phyloP scores from a whole-genome alignment of 2,888 invertebrate species.

The Zele albiditarsus region DNA sequence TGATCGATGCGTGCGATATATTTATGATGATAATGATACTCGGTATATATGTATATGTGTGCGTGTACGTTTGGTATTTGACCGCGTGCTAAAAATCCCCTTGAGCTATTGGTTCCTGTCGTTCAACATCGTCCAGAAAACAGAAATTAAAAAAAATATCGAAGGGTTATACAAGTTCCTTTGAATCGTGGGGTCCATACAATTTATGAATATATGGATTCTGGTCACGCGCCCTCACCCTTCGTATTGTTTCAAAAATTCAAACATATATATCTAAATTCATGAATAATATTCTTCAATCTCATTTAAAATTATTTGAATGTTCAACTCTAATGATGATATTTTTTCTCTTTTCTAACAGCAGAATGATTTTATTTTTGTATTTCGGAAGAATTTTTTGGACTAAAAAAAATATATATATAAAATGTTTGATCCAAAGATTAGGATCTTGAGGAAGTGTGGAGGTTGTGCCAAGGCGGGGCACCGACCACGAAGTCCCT shows the following conservation, averaged over 20 bases:
- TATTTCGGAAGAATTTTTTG: not conserved
- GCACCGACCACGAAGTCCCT: slow-evolving; percentile 52
- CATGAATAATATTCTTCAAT: slow-evolving; percentile 43
- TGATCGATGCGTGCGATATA: slow-evolving; percentile 50
- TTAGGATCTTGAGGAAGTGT: slow-evolving; percentile 34
- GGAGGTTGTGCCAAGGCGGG: slow-evolving; percentile 52
- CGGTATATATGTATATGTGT: not conserved
- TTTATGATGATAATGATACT: not conserved
- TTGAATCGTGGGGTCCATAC: slow-evolving; percentile 39
- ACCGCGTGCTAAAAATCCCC: not conserved
- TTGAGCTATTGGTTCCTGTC: slow-evolving; percentile 26
- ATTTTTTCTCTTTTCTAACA: too few species aligned
- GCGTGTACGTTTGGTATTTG: not conserved
- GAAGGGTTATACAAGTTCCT: slow-evolving; percentile 41
- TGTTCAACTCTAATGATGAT: too few species aligned
- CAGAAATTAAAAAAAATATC: slow-evolving; percentile 1
- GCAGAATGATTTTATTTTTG: slow-evolving; percentile 7
- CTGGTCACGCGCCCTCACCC: slow-evolving; percentile 54
- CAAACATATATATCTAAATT: slow-evolving; percentile 37
- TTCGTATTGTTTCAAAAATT: slow-evolving; percentile 5
- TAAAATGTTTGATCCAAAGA: slow-evolving; percentile 24
- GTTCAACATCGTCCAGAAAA: slow-evolving; percentile 14
- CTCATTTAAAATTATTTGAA: too few species aligned
- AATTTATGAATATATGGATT: slow-evolving; percentile 54
- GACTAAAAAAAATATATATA: slow-evolving; percentile 15